Conservation (phyloP, 1,140 invertebrate species). For the Zaprionus africanus region DNA sequence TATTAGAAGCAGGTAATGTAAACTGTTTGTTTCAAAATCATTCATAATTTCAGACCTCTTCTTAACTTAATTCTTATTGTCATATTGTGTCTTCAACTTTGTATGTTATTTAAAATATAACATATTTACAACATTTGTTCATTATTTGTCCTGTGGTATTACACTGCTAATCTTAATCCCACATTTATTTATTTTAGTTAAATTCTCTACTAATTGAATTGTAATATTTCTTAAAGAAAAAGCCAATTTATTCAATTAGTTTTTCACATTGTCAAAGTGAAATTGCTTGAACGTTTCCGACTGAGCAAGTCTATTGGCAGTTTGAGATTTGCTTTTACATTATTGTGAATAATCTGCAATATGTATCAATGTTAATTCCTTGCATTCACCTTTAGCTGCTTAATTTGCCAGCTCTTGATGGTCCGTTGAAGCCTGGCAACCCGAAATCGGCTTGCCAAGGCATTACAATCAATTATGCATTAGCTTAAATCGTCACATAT, state of each 20-base stretch:
- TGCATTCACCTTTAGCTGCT: slow-evolving; percentile 44
- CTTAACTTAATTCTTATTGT: no score
- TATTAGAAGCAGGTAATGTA: no score
- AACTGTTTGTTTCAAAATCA: no score
- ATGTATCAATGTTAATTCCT: slow-evolving; percentile 37
- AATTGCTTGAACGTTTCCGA: background rate
- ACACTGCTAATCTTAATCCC: no score
- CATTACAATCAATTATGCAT: slow-evolving; percentile 70
- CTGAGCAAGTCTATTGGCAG: background rate
- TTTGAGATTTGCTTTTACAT: slow-evolving; percentile 18
- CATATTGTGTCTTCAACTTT: background rate
- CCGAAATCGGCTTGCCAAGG: slow-evolving; percentile 55
- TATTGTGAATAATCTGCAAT: slow-evolving; percentile 28
- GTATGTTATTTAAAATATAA: no score
- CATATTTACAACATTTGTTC: no score
- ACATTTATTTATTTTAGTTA: background rate
- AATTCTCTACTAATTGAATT: background rate
- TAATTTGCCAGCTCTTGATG: slow-evolving; percentile 46
- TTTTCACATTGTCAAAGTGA: background rate
- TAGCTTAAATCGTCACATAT: slow-evolving; percentile 69
- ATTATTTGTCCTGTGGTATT: no score
- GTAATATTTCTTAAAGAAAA: background rate
- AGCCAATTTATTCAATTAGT: background rate
- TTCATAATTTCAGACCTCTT: no score
- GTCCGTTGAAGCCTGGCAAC: slow-evolving; percentile 35